Evolutionary conservation across 1,140 invertebrate species (phyloP), one percentile per base, ranked within the genome.

Genomic region (Rhopalosiphum padi): DNA sequence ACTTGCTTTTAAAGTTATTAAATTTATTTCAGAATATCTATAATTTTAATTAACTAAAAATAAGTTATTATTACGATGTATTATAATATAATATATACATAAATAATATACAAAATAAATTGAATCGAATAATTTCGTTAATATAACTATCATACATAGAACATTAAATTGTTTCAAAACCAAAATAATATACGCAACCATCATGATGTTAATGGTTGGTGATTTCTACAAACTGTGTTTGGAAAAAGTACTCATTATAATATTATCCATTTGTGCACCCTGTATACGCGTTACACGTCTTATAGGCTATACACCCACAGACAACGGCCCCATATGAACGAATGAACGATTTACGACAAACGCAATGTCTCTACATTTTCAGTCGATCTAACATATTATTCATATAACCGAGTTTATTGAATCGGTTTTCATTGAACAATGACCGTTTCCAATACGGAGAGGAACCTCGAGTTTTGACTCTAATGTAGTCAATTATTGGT

Each of bases 401-500:
- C 88, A 55, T 89, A 90, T n/a, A 90, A 90, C 89, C 21, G 89
- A 60, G 53, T 90, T 90, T 90, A 90, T 90, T 43, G 89, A 90
- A 90, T 90, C 37, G 53, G 25, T 55, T 90, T 90, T 90, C 89
- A 43, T 90, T 90, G 89, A 60, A 90, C 53, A 90, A 90, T 90
- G 53, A 60, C 37, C 37, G 53, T 90, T 90, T 90, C 53, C 89
- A 90, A 91, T 77, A 91, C 55, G 90, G 60, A 91, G 90, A 82
- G 90, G 90, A 43, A 77, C 90, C 60, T 91, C 90, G 68, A 48
- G 90, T 77, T 91, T 82, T 68, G 90, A 77, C 90, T 91, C 53
- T 91, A 91, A 91, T 91, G 90, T 82, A 91, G 90, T 91, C 90
- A 91, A 91, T 91, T 91, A 91, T 91, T 91, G 90, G 90, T 77